Evolutionary conservation across 2,888 invertebrate species (phyloP), one percentile per base, ranked within the genome.

Genomic region (Germaria angustata): DNA sequence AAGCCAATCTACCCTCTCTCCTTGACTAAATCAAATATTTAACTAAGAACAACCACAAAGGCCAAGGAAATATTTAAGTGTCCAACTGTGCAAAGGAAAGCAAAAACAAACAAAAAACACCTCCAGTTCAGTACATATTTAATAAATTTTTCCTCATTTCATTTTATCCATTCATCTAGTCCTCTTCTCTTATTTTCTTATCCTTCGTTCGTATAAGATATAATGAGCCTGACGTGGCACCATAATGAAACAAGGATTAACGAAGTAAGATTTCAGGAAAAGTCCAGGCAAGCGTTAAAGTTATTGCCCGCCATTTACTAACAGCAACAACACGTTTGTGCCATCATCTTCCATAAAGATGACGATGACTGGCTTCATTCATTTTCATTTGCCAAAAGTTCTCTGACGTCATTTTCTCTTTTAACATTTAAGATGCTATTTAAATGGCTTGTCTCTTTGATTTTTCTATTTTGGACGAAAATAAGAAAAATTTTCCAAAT

Each of bases 301-400:
- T 87, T 89, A 89, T 87, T 89, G 87, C 86, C 87, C 86, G 85
- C 87, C 88, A 88, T 89, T 89, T 89, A 87, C 87, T 87, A 87
- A 86, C 44, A 46, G 86, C 84, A 86, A 83, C 85, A 84, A 85
- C 88, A 88, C 88, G 87, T 88, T 86, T 84, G 79, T 84, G 78
- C 84, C 84, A 86, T 85, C 76, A 55, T 72, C 34, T 84, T 63
- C 68, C 72, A 80, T 63, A 72, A 77, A 41, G 84, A 87, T 87
- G 85, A 86, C 84, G 88, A n/a, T 87, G 84, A 86, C 84, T 88
- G 84, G 85, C 81, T 85, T 78, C 84, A 80, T 63, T 63, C 41
- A 41, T 32, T 59, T 39, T 36, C 17, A n/a, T n/a, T n/a, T n/a
- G n/a, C 20, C 20, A 57, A 20, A 55, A 41, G 32, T 24, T 24